Conservation (phyloP, 92 coral and sea anemone species). For the Isaurus tuberculatus region DNA sequence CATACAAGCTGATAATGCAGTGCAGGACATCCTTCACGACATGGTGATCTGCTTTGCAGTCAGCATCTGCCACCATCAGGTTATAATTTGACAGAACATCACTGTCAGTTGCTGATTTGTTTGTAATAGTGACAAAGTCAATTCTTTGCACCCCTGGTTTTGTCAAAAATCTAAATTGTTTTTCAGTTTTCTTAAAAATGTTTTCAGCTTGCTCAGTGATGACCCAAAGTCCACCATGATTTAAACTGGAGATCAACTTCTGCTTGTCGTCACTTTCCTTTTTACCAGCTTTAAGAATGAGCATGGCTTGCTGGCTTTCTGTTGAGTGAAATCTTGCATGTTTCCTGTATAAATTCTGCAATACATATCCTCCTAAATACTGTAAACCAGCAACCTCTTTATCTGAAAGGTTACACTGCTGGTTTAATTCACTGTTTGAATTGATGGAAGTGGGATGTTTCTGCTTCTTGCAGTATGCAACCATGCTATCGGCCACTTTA, state of each 20-base stretch:
- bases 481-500: constrained; percentile 67
- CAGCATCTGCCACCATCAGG: constrained; percentile 44
- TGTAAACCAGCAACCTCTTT: constrained; percentile 60
- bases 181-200: constrained; percentile 47
- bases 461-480: constrained; percentile 58
- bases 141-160: constrained; percentile 32
- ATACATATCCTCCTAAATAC: constrained; percentile 67
- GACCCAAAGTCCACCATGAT: constrained; percentile 67
- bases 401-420: no score
- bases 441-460: neutral
- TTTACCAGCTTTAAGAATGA: constrained; percentile 60
- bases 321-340: constrained; percentile 5
- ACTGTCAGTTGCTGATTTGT: constrained; percentile 45
- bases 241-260: constrained; percentile 53
- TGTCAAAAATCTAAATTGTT: constrained; percentile 43
- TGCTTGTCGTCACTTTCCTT: constrained; percentile 26
- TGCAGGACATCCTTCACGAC: constrained; percentile 56
- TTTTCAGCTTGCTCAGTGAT: constrained; percentile 54
- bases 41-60: constrained; percentile 35
- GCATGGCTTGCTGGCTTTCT: constrained; percentile 69
- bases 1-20: constrained; percentile 52
- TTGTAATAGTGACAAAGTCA: constrained; percentile 44
- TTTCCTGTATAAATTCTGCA: constrained; percentile 64
- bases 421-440: neutral
- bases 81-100: constrained; percentile 44